Conservation (phyloP, 2,797 vertebrate species). For the Chelonia mydas region DNA sequence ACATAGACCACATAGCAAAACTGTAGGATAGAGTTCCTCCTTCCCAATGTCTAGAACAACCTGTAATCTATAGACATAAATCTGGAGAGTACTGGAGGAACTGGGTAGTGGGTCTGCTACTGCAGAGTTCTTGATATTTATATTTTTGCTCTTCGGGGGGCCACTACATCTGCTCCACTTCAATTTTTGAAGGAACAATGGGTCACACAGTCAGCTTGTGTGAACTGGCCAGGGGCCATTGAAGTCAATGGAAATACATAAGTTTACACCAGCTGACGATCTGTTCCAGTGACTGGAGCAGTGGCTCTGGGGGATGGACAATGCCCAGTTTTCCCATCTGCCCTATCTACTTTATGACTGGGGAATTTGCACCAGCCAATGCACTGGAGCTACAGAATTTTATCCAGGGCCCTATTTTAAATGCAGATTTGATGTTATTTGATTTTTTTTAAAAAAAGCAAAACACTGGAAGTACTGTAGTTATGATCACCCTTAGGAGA, state of each 20-base stretch:
- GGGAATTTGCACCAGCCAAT: background rate
- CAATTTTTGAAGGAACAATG: background rate
- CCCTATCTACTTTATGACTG: background rate
- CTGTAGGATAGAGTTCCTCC: background rate
- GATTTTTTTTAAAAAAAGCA: background rate
- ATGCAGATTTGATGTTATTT: accelerated
- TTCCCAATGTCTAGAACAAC: background rate
- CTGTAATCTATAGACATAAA: background rate
- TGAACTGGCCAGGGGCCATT: background rate
- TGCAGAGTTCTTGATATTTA: background rate
- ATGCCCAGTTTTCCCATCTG: background rate
- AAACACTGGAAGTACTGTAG: background rate
- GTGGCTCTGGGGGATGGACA: background rate
- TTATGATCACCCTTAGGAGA: background rate
- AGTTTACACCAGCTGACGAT: background rate
- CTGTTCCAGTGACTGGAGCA: background rate
- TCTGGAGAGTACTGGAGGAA: background rate
- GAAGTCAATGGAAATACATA: background rate
- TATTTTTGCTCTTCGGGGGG: background rate
- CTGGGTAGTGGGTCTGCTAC: background rate
- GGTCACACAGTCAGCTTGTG: background rate
- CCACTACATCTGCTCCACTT: background rate
- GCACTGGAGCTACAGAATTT: background rate
- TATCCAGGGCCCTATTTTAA: background rate
- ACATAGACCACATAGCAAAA: background rate